Conservation (phyloP, 2,888 invertebrate genomes). For the Pinctada fucata region DNA sequence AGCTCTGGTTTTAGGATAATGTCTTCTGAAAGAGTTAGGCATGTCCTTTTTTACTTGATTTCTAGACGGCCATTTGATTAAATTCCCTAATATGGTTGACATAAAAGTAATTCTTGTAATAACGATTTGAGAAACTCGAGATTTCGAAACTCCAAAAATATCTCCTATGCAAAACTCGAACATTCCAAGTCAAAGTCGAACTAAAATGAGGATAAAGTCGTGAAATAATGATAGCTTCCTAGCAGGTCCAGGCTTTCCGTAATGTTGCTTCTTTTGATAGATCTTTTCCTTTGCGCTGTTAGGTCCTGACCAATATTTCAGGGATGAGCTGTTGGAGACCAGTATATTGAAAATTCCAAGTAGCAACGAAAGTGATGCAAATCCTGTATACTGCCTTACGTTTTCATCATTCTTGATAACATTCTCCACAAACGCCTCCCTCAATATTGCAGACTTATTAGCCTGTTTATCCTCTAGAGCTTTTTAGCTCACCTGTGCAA, state of each 20-base stretch:
- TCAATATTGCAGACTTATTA: neutral
- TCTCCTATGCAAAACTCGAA: slow-evolving; percentile 6
- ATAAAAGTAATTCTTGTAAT: slow-evolving; percentile 27
- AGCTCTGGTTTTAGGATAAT: slow-evolving; percentile 14
- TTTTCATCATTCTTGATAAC: slow-evolving; percentile 18
- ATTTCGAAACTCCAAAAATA: slow-evolving; percentile 5
- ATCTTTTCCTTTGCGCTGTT: slow-evolving; percentile 8
- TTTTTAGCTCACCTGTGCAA: too few species aligned
- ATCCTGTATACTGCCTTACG: slow-evolving; percentile 13
- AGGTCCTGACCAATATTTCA: slow-evolving; percentile 17
- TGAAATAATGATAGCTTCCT: slow-evolving; percentile 12
- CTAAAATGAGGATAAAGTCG: neutral
- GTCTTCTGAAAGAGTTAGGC: neutral
- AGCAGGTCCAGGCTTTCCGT: slow-evolving; percentile 17
- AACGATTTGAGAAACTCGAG: slow-evolving; percentile 25
- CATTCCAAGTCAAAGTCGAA: slow-evolving; percentile 5
- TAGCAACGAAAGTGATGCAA: slow-evolving; percentile 1
- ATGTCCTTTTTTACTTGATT: slow-evolving; percentile 19
- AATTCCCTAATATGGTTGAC: slow-evolving; percentile 11
- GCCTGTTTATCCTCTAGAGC: neutral
- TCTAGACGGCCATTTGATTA: slow-evolving; percentile 15
- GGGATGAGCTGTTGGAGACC: slow-evolving; percentile 6
- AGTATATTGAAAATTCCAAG: slow-evolving; percentile 12
- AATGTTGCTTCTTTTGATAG: neutral
- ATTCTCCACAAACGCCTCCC: neutral